Conservation (phyloP, 2,797 vertebrate genomes). For the Rhinophrynus dorsalis region DNA sequence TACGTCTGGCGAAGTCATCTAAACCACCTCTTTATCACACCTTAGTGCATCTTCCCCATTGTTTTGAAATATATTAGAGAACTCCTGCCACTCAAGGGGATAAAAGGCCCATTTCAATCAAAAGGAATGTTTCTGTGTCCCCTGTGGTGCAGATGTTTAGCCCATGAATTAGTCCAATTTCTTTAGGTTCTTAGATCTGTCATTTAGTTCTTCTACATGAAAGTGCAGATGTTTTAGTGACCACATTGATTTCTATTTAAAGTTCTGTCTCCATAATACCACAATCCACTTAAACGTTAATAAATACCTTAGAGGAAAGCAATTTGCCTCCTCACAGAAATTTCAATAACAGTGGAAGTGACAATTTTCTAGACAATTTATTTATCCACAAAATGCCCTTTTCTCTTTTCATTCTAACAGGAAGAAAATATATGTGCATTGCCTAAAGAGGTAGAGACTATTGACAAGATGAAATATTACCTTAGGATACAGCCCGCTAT, state of each 20-base stretch:
- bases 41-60: too few relatives aligned
- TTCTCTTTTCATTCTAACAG: slow-evolving; percentile 48
- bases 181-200: too few relatives aligned
- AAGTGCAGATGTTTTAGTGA: neutral
- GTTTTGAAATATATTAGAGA: too few relatives aligned
- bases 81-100: too few relatives aligned
- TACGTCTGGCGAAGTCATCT: too few relatives aligned
- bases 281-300: slow-evolving; percentile 53
- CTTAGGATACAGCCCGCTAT: slow-evolving; percentile 29
- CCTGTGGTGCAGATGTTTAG: too few relatives aligned
- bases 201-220: too few relatives aligned
- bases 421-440: slow-evolving; percentile 43
- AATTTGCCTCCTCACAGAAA: slow-evolving; percentile 49
- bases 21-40: too few relatives aligned
- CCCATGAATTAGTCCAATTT: too few relatives aligned
- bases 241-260: neutral
- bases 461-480: slow-evolving; percentile 42
- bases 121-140: too few relatives aligned
- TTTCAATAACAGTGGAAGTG: slow-evolving; percentile 43
- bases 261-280: slow-evolving; percentile 47
- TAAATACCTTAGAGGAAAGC: slow-evolving; percentile 47
- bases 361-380: slow-evolving; percentile 54
- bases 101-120: too few relatives aligned
- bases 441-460: slow-evolving; percentile 37
- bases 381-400: slow-evolving; percentile 52